Evolutionary conservation across 2,888 invertebrate species (phyloP), one percentile per base, ranked within the genome.

Genomic region (Drosophila kambysellisi): DNA sequence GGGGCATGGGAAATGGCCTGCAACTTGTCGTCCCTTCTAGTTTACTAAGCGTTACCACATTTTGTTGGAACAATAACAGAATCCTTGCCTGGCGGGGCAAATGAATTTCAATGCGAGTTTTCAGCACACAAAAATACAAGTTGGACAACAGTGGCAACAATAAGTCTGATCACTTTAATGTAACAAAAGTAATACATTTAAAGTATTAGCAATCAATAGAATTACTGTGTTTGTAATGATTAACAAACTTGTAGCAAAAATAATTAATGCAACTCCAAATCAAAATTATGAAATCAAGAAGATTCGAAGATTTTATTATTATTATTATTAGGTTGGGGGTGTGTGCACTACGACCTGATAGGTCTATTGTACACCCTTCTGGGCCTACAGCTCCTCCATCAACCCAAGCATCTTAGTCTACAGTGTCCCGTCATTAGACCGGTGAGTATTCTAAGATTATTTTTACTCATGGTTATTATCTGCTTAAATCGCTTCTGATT

Each of bases 41-140:
- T 52, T 52, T 56, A 54, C 29, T 11, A 39, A 20, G 39, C 50
- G 50, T 62, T 74, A 51, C 58, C 74, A 54, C 53, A 74, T 64
- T 64, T 76, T 51, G 52, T 32, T 59, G 33, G 29, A 60, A 67
- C 61, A 76, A 76, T 67, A 48, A 59, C 50, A 51, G 48, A 50
- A 76, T 71, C 41, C 32, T 76, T 58, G 32, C 12, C 25, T 46
- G 58, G 29, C n/a, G n/a, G 29, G 8, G 25, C n/a, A 54, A 30
- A 54, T 50, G 58, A 63, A 69, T 69, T 56, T 48, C 25, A 48
- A 41, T 54, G 33, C 15, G 35, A 46, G 20, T 43, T 59, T 32
- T 25, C 39, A 46, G 7, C 32, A 35, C 12, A 25, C 9, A 30
- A 7, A 46, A 29, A 32, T n/a, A 3, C 25, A 51, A 46, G 8